Percentiles rank a stretch among this genome's conserved stretches.
These are phyloP conservation scores for Leiothrix lutea DNA, from an alignment of 2,113 vertebrate species.

Conservation along the genomic window DNA sequence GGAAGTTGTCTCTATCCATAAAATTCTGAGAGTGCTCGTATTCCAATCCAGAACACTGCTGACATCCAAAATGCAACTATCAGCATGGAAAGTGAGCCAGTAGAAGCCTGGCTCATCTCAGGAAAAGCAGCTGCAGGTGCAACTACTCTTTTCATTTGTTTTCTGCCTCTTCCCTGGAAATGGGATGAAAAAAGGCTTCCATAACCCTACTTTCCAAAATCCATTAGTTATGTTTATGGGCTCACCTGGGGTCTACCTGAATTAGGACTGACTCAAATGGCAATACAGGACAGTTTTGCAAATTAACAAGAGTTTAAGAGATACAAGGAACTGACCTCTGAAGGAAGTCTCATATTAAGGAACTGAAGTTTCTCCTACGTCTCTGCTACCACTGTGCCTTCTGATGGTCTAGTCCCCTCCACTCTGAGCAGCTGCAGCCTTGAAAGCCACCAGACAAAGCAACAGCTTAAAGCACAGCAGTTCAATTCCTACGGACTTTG, in stretches of 20 bases:
- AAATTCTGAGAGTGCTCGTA: neutral
- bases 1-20: neutral
- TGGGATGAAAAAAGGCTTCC: neutral
- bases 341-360: neutral
- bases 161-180: neutral
- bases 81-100: neutral
- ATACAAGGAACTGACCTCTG: neutral
- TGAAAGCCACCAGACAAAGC: neutral
- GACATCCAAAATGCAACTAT: neutral
- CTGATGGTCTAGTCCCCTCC: neutral
- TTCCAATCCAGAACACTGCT: neutral
- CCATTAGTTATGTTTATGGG: neutral
- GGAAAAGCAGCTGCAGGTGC: neutral
- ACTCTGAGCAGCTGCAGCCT: neutral
- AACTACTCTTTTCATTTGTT: neutral
- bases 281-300: neutral
- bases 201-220: neutral
- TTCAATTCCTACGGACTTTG: neutral
- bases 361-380: neutral
- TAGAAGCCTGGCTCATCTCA: neutral
- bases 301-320: neutral
- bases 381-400: neutral
- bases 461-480: neutral
- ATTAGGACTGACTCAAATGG: neutral
- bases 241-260: neutral